Base-by-base conservation (phyloP, 1,140 invertebrate genomes). In the Cherax quadricarinatus region DNA sequence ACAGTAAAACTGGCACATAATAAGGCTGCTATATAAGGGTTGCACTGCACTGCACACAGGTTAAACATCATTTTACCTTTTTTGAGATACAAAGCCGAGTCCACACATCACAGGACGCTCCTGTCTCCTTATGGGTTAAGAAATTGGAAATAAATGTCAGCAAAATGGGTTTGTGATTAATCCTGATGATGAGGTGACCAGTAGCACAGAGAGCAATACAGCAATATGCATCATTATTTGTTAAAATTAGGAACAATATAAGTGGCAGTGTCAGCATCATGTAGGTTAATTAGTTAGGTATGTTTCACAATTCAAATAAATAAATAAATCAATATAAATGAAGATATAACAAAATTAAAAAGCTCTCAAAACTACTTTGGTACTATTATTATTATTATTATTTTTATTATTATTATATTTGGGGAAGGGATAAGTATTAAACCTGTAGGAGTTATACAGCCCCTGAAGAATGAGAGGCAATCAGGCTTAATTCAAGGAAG, bases 71-170 rank as follows among this genome's bases (percentile, higher is more conserved):
- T 79, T 91, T 91, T 91, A 91, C 89, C 89, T 91, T 79, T 41
- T 48, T 12, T 62, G 60, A 70, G 49, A 80, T 78, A 51, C 66
- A 86, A 91, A 86, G 89, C 75, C 75, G 89, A 81, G 73, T 91
- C 89, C 89, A 81, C 73, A 73, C 66, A 41, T 30, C 82, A 51
- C 60, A 62, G 21, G 83, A 86, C 53, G 73, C 73, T 80, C 83
- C 84, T 91, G 89, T 60, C 75, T 66, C 84, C 89, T 91, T 86
- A 62, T 41, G 66, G 83, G 89, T 91, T 91, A 91, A 86, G 70
- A 91, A 91, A 91, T 53, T 62, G 75, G 48, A 80, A 86, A 86
- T 57, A 30, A 49, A 86, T 49, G 73, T 86, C 75, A 91, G 78
- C 51, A 91, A 79, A 91, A 79, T 75, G 66, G 41, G 60, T 30